Base-by-base conservation (phyloP, 2,113 vertebrate species). In the Etheostoma spectabile region DNA sequence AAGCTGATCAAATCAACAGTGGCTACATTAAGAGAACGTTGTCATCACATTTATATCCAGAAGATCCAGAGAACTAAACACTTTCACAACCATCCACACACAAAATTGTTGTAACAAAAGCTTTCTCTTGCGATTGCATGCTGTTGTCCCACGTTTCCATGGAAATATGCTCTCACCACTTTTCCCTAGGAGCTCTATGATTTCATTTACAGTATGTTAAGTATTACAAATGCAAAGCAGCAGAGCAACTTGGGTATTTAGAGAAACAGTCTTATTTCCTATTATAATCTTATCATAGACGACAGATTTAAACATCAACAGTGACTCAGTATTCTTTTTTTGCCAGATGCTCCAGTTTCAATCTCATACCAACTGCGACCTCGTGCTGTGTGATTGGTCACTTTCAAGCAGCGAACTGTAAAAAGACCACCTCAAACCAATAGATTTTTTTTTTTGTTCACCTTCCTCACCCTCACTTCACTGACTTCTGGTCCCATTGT, bases 401-500 rank as follows among this genome's bases (percentile, higher is more conserved):
- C 57, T 75, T 42, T 63, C 63, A 62, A 53, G 52, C 45, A 5
- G 13, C 21, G 14, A 11, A 46, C 53, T 75, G 63, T 69, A 27
- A 74, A 87, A 82, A 49, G 38, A 49, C 73, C 63, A 69, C 64
- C 19, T 72, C 73, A 79, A 71, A 84, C 45, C 71, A 62, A 81
- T 73, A 12, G 55, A 55, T 73, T 70, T 81, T 53, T 63, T 45
- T 42, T 21, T 45, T 60, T 22, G 13, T 56, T 60, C 77, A 67
- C 61, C 66, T 55, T 49, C 49, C 55, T 70, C 65, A 70, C 60
- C 45, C 65, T 77, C 69, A 78, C 75, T 49, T 68, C 77, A 76
- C 70, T 77, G 71, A 75, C 64, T 86, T 49, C 63, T 82, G 67
- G 55, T 77, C 22, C 87, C 56, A 77, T 69, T 77, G 84, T 77